These are phyloP conservation scores for Oncopodura yosiiana DNA, from an alignment of 1,140 invertebrate species.

Conservation along the genomic window DNA sequence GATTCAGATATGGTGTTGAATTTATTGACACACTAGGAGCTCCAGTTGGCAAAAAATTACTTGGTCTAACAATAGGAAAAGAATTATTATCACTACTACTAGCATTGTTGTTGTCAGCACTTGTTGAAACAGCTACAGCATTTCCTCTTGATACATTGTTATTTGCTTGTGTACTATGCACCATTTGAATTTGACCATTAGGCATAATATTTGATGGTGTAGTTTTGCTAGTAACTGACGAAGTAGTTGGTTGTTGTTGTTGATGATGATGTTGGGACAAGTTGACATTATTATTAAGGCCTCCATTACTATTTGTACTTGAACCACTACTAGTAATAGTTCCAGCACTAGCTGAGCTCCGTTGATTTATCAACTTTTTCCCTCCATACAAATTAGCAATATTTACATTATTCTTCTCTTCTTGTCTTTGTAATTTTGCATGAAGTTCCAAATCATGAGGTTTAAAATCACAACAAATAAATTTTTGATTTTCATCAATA, in stretches of 20 bases:
- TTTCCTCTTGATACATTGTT: conserved; percentile 25
- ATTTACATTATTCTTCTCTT: no score
- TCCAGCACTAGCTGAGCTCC: no score
- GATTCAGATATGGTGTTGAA: neutral
- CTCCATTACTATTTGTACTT: neutral
- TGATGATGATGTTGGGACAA: conserved; percentile 15
- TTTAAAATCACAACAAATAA: no score
- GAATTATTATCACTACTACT: conserved; percentile 6
- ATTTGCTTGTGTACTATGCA: conserved; percentile 16
- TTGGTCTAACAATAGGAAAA: conserved; percentile 23
- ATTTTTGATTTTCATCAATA: no score
- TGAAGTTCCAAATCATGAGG: no score
- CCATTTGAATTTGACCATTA: conserved; percentile 22
- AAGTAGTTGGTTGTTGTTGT: conserved; percentile 5
- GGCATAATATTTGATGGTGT: no score
- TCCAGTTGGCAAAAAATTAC: conserved; percentile 29
- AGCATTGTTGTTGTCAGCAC: no score
- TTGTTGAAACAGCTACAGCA: conserved; percentile 14
- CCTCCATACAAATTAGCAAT: no score
- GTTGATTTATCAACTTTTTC: no score
- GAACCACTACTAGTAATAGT: no score
- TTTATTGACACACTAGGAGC: conserved; percentile 6
- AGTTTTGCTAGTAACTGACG: neutral
- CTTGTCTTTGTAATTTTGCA: no score
- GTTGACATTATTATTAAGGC: neutral